These are phyloP conservation scores for Bothrops jararaca DNA, from an alignment of 2,113 vertebrate genomes.

Conservation along the genomic window DNA sequence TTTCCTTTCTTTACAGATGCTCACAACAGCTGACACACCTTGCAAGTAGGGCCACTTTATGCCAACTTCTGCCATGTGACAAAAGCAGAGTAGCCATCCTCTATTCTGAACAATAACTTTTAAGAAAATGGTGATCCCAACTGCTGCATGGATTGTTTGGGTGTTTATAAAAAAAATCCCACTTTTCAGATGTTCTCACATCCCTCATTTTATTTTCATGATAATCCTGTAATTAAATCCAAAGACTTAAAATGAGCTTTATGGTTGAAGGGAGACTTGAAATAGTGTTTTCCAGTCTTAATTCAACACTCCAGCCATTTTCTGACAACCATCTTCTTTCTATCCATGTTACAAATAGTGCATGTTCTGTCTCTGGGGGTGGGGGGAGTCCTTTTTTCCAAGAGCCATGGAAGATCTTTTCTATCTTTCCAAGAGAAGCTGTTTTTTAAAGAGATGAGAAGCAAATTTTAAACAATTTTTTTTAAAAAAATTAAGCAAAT, in stretches of 20 bases:
- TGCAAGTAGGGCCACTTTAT: background rate
- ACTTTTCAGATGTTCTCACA: background rate
- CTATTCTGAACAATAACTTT: background rate
- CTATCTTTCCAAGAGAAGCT: background rate
- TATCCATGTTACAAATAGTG: background rate
- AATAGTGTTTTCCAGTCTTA: background rate
- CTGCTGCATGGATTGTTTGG: background rate
- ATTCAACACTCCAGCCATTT: background rate
- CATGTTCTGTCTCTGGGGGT: background rate
- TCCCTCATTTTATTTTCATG: background rate
- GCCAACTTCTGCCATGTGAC: background rate
- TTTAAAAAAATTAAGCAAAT: background rate
- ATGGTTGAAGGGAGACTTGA: background rate
- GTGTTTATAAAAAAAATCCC: background rate
- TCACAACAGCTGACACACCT: background rate
- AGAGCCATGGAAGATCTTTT: background rate
- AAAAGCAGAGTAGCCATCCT: background rate
- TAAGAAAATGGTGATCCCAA: background rate
- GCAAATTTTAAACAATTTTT: background rate
- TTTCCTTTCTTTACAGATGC: background rate
- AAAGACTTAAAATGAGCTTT: background rate
- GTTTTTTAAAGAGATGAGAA: background rate
- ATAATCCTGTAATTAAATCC: background rate
- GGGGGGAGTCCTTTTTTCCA: background rate
- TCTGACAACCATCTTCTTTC: background rate